Conservation (phyloP, 2,797 vertebrate genomes). For the Denticeps clupeoides region DNA sequence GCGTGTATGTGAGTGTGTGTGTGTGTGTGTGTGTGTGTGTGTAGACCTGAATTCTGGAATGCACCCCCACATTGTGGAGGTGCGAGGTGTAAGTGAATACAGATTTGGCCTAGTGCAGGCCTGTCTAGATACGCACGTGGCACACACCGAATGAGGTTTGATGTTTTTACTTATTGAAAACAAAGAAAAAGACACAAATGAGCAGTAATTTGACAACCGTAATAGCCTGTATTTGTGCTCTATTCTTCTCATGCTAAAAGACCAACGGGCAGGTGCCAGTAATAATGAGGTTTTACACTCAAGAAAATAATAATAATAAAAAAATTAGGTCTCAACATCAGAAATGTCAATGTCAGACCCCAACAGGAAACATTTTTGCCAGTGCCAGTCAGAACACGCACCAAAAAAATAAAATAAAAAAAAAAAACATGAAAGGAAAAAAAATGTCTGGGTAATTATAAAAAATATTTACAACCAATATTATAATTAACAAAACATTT, state of each 20-base stretch:
- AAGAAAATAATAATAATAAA: conserved; percentile 27
- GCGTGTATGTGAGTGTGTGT: too few relatives aligned
- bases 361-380: conserved; percentile 37
- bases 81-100: neutral
- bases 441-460: conserved; percentile 52
- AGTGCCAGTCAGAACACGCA: conserved; percentile 47
- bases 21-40: too few relatives aligned
- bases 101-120: too few relatives aligned
- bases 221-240: conserved; percentile 65
- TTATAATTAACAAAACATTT: conserved; percentile 70
- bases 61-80: neutral
- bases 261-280: conserved; percentile 26
- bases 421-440: conserved; percentile 27
- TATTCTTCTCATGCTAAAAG: conserved; percentile 50
- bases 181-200: conserved; percentile 41
- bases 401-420: conserved; percentile 26
- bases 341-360: conserved; percentile 18
- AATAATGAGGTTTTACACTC: conserved; percentile 30
- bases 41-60: too few relatives aligned
- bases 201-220: conserved; percentile 43
- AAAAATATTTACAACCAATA: conserved; percentile 83
- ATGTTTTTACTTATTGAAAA: conserved; percentile 21
- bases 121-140: neutral
- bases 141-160: neutral
- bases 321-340: conserved; percentile 13